Evolutionary conservation across 2,113 vertebrate genomes (phyloP).

Genomic region (Plectropomus leopardus): DNA sequence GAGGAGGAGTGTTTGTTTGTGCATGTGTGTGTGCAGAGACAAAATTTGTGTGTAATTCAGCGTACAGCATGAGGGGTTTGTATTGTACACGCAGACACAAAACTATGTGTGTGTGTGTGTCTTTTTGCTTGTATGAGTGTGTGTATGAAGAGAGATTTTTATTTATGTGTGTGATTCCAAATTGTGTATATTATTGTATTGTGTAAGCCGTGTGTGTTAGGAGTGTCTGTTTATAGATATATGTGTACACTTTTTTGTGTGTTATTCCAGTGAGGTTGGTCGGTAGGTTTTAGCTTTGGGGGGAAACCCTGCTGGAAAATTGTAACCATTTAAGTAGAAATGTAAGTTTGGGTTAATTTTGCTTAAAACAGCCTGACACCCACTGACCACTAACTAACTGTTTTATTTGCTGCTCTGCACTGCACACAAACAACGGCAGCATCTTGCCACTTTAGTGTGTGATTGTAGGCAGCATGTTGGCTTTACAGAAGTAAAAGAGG

Average conservation of each 20-base stretch:
- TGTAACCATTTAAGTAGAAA: too few relatives aligned
- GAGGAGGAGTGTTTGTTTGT: constrained; percentile 13
- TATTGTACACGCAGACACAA: constrained; percentile 19
- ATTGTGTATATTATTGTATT: constrained; percentile 12
- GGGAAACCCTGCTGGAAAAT: too few relatives aligned
- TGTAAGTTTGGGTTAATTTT: too few relatives aligned
- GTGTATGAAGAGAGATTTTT: constrained; percentile 17
- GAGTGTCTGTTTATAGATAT: constrained; percentile 8
- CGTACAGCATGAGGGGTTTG: constrained; percentile 33
- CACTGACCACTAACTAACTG: too few relatives aligned
- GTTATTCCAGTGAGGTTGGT: too few relatives aligned
- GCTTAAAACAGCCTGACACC: too few relatives aligned
- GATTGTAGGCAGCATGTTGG: too few relatives aligned
- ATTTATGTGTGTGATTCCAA: constrained; percentile 14
- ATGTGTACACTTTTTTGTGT: neutral
- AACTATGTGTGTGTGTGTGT: neutral
- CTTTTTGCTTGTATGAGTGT: constrained; percentile 2
- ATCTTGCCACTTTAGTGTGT: too few relatives aligned
- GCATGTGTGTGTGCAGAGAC: neutral
- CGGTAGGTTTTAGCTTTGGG: too few relatives aligned
- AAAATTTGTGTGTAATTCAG: constrained; percentile 39
- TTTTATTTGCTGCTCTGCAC: too few relatives aligned
- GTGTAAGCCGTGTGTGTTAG: neutral
- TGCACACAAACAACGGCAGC: too few relatives aligned
- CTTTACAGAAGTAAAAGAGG: too few relatives aligned